Evolutionary conservation across 2,797 vertebrate species (phyloP).

Genomic region (Gambusia yucatana): DNA sequence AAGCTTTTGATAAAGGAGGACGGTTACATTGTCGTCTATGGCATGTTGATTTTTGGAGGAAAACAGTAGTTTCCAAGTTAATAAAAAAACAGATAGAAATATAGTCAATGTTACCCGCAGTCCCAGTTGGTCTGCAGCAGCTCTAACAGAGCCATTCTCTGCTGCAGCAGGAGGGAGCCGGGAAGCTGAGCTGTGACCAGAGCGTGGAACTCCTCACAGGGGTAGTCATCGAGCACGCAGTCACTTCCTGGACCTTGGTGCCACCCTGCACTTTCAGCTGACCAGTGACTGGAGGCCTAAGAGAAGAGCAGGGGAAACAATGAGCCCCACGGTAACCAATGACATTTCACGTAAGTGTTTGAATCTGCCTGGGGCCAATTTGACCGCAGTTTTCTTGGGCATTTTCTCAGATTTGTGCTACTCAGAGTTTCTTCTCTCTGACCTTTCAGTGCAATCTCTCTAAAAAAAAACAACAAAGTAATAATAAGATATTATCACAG

Average conservation of each 20-base stretch:
- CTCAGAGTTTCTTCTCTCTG: not conserved
- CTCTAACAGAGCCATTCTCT: conserved; percentile 74
- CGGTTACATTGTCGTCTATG: not conserved
- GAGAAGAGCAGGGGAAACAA: not conserved
- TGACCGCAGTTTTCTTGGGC: not conserved
- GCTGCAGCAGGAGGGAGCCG: conserved; percentile 63
- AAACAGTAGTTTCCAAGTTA: not conserved
- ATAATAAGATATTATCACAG: not conserved
- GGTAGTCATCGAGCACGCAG: conserved; percentile 79
- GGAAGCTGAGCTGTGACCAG: conserved; percentile 76
- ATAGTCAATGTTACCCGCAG: conserved; percentile 73
- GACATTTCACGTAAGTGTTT: not conserved
- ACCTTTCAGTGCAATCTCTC: not conserved
- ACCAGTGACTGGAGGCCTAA: conserved; percentile 80
- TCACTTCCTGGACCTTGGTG: conserved; percentile 40
- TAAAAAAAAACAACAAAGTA: not conserved
- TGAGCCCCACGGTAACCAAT: not conserved
- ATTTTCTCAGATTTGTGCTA: not conserved
- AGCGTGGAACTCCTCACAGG: conserved; percentile 78
- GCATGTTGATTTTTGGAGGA: not conserved
- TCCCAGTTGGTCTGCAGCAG: conserved; percentile 83
- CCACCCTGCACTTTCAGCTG: conserved; percentile 70
- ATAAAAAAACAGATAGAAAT: not conserved
- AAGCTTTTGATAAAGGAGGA: not conserved
- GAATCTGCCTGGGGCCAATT: not conserved